Conservation (phyloP, 2,888 invertebrate genomes). For the Anticlea derivata region DNA sequence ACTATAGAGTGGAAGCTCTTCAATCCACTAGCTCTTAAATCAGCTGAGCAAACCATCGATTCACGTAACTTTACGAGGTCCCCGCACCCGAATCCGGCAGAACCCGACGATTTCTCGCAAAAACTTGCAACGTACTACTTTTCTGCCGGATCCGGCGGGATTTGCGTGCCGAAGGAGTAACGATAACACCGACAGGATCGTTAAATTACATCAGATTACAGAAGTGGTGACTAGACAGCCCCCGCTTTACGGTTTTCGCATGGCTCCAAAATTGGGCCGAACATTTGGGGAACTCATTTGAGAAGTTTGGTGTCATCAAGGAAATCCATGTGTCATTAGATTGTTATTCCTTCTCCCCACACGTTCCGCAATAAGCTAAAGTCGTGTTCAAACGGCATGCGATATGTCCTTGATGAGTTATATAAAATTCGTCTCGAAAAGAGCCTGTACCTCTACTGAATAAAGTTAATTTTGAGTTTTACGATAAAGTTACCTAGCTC, state of each 20-base stretch:
- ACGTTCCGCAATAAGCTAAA: slow-evolving; percentile 19
- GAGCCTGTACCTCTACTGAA: too few relatives aligned
- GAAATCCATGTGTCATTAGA: slow-evolving; percentile 57
- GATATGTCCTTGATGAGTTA: too few relatives aligned
- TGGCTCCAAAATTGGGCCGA: slow-evolving; percentile 66
- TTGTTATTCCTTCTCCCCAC: slow-evolving; percentile 34
- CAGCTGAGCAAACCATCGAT: slow-evolving; percentile 74
- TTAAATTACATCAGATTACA: slow-evolving; percentile 68
- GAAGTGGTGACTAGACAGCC: slow-evolving; percentile 45
- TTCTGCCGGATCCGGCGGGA: slow-evolving; percentile 59
- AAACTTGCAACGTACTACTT: slow-evolving; percentile 64
- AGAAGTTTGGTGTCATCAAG: slow-evolving; percentile 72
- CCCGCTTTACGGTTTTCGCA: slow-evolving; percentile 74
- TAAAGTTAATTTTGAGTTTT: too few relatives aligned
- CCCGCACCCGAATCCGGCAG: slow-evolving; percentile 50
- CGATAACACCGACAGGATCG: slow-evolving; percentile 66
- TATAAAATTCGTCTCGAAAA: too few relatives aligned
- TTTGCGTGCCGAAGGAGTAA: slow-evolving; percentile 72
- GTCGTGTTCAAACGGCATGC: too few relatives aligned
- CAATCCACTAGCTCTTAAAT: slow-evolving; percentile 61
- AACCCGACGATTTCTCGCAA: slow-evolving; percentile 56
- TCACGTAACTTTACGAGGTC: slow-evolving; percentile 68
- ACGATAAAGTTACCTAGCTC: too few relatives aligned
- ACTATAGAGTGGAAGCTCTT: slow-evolving; percentile 61
- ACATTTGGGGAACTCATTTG: slow-evolving; percentile 68